phyloP scores from a whole-genome alignment of 2,113 vertebrate genomes.

The Daubentonia madagascariensis region DNA sequence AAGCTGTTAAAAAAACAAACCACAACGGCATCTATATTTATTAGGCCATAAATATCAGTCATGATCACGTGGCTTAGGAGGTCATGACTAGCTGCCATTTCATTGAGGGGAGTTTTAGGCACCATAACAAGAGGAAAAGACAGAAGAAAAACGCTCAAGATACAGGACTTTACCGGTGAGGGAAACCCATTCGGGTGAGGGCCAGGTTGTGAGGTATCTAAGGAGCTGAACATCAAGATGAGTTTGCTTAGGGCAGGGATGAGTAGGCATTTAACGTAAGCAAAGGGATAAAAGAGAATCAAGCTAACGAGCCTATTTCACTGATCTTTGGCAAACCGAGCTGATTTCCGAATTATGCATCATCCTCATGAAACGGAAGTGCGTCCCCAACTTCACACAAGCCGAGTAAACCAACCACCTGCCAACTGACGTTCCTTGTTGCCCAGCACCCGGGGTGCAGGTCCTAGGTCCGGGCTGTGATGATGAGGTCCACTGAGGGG shows the following conservation, averaged over 20 bases:
- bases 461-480: accelerated
- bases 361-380: accelerated
- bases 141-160: background rate
- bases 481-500: background rate
- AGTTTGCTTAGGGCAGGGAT: too few species aligned
- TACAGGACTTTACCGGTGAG: background rate
- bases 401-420: background rate
- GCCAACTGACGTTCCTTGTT: too few species aligned
- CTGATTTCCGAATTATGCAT: background rate
- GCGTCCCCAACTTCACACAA: accelerated
- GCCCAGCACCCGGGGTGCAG: background rate
- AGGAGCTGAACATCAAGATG: background rate
- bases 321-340: background rate
- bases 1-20: background rate
- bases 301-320: too few species aligned
- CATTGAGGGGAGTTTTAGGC: too few species aligned
- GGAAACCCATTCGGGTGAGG: accelerated
- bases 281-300: background rate
- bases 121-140: too few species aligned
- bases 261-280: background rate
- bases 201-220: too few species aligned
- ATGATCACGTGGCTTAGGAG: background rate
- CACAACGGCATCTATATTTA: too few species aligned
- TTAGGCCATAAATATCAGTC: background rate
- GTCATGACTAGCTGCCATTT: accelerated